Evolutionary conservation across 2,797 vertebrate species (phyloP).

Genomic region (Gymnopithys bicolor): DNA sequence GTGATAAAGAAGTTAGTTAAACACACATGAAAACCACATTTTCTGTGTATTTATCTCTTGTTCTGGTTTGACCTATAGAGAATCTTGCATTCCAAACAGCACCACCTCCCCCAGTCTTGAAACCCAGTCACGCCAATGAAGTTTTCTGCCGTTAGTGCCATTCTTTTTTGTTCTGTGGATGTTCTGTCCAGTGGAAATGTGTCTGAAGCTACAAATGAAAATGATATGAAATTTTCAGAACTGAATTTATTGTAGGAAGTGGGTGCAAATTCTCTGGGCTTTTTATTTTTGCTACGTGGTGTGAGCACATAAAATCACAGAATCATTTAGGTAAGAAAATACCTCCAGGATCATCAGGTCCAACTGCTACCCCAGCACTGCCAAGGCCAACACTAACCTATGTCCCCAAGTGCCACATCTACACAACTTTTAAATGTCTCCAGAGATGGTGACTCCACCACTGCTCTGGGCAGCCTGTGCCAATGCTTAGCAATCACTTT

Average conservation of each 20-base stretch:
- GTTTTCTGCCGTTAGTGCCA: not conserved
- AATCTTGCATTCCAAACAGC: not conserved
- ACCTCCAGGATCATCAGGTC: too few species aligned
- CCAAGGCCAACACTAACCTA: not conserved
- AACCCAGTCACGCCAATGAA: not conserved
- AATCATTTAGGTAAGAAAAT: not conserved
- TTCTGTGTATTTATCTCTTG: not conserved
- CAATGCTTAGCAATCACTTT: not conserved
- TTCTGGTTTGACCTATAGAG: not conserved
- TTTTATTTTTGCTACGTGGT: not conserved
- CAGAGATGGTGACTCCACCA: not conserved
- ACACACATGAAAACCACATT: not conserved
- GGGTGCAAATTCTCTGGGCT: not conserved
- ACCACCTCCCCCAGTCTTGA: not conserved
- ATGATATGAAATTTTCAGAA: not conserved
- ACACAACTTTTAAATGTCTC: not conserved
- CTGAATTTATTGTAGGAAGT: not conserved
- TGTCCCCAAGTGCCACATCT: not conserved
- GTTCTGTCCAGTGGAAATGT: not conserved
- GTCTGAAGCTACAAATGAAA: not conserved
- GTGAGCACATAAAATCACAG: fast-evolving
- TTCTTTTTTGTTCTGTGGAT: not conserved
- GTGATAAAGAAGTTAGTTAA: not conserved
- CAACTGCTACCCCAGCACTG: not conserved
- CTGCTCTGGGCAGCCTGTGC: not conserved